These are phyloP conservation scores for Megaceryle torquata DNA, from an alignment of 2,113 vertebrate species.

Conservation along the genomic window DNA sequence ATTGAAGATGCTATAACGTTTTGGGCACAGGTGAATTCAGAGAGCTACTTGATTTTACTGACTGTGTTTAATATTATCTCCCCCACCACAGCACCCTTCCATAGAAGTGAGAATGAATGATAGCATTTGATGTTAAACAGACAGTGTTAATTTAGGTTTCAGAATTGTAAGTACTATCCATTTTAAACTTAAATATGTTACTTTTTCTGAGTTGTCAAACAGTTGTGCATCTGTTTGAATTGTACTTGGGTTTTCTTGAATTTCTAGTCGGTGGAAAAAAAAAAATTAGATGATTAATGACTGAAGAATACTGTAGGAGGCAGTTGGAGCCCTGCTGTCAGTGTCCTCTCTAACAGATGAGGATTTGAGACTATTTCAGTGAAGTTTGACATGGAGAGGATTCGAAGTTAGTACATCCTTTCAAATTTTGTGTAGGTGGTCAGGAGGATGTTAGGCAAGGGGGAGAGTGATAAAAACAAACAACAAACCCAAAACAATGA, in stretches of 20 bases:
- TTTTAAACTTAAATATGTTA: not conserved
- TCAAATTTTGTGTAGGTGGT: not conserved
- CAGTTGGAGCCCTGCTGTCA: not conserved
- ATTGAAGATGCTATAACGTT: constrained; percentile 81
- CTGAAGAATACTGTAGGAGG: not conserved
- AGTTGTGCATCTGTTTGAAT: not conserved
- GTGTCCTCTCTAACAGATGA: not conserved
- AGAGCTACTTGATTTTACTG: not conserved
- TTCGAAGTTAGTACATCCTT: not conserved
- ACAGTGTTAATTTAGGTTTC: not conserved
- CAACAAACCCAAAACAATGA: not conserved
- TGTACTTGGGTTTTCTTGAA: not conserved
- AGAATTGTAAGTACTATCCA: not conserved
- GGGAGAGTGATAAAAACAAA: not conserved
- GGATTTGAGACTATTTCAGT: accelerated
- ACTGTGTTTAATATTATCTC: not conserved
- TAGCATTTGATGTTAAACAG: not conserved
- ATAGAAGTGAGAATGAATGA: not conserved
- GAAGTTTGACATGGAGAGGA: not conserved
- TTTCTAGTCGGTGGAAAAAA: not conserved
- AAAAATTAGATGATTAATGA: not conserved
- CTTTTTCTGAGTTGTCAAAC: not conserved
- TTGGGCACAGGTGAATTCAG: constrained; percentile 80
- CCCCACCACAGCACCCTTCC: not conserved
- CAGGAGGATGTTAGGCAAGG: not conserved